Conservation (phyloP, 2,888 invertebrate species). For the Icerya purchasi region DNA sequence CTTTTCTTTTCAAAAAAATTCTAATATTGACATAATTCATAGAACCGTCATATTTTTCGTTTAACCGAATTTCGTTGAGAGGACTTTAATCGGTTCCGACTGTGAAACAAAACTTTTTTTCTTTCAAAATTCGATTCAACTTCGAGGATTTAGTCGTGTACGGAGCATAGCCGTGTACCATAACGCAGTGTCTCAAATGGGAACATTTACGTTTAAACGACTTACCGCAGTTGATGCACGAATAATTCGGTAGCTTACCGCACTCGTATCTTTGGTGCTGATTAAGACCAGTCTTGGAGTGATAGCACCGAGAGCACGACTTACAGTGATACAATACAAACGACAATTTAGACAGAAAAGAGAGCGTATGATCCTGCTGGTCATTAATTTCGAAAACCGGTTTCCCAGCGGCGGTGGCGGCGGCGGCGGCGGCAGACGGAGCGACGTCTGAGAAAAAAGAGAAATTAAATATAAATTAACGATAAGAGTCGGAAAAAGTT, state of each 20-base stretch:
- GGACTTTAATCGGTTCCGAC: not conserved
- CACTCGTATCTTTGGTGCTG: constrained; percentile 27
- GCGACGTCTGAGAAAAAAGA: not conserved
- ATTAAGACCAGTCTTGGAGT: constrained; percentile 25
- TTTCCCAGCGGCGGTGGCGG: constrained; percentile 5
- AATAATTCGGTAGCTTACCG: constrained; percentile 24
- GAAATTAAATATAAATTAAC: too few species aligned
- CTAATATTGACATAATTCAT: too few species aligned
- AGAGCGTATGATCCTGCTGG: not conserved
- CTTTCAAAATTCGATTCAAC: not conserved
- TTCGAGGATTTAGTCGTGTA: constrained; percentile 2
- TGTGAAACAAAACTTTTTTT: not conserved
- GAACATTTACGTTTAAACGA: constrained; percentile 30
- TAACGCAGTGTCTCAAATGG: constrained; percentile 27
- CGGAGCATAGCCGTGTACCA: constrained; percentile 22
- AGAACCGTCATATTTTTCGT: too few species aligned
- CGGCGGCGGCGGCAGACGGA: not conserved
- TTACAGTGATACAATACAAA: constrained; percentile 18
- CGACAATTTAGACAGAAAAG: not conserved
- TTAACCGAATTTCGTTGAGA: too few species aligned
- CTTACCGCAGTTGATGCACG: constrained; percentile 24
- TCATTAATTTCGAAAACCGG: constrained; percentile 2
- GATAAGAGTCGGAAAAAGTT: too few species aligned
- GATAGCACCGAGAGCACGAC: constrained; percentile 26
- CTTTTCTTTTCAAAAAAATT: too few species aligned